Conservation (phyloP, 2,797 vertebrate species). For the Philypnodon macrostomus region DNA sequence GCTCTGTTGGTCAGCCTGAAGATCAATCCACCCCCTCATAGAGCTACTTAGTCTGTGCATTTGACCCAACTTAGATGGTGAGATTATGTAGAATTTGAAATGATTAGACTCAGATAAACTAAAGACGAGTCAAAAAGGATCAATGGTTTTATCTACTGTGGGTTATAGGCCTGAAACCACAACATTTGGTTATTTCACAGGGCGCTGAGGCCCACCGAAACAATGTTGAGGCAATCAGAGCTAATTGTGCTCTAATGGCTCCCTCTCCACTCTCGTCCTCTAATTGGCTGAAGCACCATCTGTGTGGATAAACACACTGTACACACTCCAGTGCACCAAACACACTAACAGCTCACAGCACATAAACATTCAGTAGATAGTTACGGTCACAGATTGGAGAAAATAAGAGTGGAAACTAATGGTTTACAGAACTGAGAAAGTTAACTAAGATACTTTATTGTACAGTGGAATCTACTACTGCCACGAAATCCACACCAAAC, state of each 20-base stretch:
- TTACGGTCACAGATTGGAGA: conserved; percentile 9
- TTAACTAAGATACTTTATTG: too few species aligned
- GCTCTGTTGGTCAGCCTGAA: too few species aligned
- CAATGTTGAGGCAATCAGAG: conserved; percentile 77
- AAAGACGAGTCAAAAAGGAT: conserved; percentile 1
- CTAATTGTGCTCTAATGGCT: conserved; percentile 74
- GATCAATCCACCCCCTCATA: too few species aligned
- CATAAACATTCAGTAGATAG: conserved; percentile 6
- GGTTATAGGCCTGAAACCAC: conserved; percentile 19
- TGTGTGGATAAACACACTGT: conserved; percentile 25
- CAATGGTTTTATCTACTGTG: conserved; percentile 16
- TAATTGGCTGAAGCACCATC: conserved; percentile 72
- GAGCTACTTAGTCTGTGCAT: too few species aligned
- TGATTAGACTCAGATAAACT: not conserved
- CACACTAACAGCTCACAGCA: conserved; percentile 16
- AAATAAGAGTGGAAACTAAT: conserved; percentile 11
- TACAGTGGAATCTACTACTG: too few species aligned
- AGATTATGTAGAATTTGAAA: not conserved
- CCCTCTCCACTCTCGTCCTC: conserved; percentile 68
- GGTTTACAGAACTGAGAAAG: not conserved
- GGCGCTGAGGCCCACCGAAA: conserved; percentile 65
- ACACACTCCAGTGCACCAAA: conserved; percentile 16
- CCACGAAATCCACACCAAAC: too few species aligned
- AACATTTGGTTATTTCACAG: conserved; percentile 77
- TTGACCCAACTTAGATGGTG: too few species aligned